A percentile compares a stretch with the other conserved stretches of the same genome.
phyloP scores from a whole-genome alignment of 2,113 vertebrate genomes.

The Channa maculata region DNA sequence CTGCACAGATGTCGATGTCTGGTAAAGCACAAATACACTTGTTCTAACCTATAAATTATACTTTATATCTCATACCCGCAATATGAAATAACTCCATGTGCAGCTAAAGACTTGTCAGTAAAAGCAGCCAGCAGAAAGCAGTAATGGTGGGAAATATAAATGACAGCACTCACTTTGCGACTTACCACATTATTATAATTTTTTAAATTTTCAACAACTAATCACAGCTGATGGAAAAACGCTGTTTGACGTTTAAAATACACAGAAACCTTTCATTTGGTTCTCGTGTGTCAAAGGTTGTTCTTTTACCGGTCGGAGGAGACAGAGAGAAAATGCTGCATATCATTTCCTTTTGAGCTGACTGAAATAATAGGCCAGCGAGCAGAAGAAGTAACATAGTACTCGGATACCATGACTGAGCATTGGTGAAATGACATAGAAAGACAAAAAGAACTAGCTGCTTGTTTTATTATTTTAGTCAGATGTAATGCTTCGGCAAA shows the following conservation, averaged over 20 bases:
- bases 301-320: background rate
- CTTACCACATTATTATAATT: too few species aligned
- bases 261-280: background rate
- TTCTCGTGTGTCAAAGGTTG: constrained; percentile 8
- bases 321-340: background rate
- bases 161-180: background rate
- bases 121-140: background rate
- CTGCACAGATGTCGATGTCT: background rate
- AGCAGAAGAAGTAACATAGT: background rate
- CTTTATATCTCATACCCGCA: background rate
- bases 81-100: background rate
- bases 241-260: background rate
- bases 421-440: background rate
- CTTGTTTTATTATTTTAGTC: constrained; percentile 18
- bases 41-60: background rate
- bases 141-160: background rate
- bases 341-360: background rate
- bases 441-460: constrained; percentile 13
- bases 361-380: background rate
- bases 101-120: background rate
- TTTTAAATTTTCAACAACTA: too few species aligned
- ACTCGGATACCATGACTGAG: background rate
- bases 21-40: background rate
- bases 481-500: constrained; percentile 1
- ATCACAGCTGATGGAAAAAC: background rate